Evolutionary conservation across 2,797 vertebrate species (phyloP).

Genomic region (Varecia variegata): DNA sequence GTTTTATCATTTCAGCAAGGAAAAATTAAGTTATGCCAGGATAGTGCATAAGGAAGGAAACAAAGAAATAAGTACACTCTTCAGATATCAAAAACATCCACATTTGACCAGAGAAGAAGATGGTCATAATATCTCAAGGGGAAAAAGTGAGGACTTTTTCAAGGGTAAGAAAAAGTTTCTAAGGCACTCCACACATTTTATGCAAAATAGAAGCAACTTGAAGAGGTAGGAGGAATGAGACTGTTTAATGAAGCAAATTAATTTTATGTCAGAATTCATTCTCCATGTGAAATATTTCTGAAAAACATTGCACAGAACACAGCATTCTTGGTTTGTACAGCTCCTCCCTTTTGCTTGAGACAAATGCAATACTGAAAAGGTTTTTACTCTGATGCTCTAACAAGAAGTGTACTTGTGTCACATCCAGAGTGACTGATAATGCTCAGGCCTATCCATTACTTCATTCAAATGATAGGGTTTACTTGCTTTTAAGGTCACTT

Average conservation of each 20-base stretch:
- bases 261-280: background rate
- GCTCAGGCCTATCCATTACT: conserved; percentile 23
- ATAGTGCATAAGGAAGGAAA: background rate
- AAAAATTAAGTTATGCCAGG: background rate
- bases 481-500: conserved; percentile 55
- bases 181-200: background rate
- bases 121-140: background rate
- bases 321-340: background rate
- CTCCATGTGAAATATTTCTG: conserved; percentile 18
- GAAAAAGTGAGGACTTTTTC: background rate
- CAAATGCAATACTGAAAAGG: conserved; percentile 29
- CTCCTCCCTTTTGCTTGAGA: background rate
- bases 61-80: background rate
- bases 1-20: conserved; percentile 30
- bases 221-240: background rate
- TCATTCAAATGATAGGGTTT: conserved; percentile 50
- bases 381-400: conserved; percentile 17
- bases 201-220: background rate
- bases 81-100: background rate
- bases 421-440: conserved; percentile 12
- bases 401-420: conserved; percentile 23
- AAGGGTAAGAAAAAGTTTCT: conserved; percentile 10
- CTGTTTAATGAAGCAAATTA: background rate
- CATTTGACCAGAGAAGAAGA: conserved; percentile 11
- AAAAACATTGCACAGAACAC: background rate